Conservation (phyloP, 2,888 invertebrate genomes). For the Papilio gigon region DNA sequence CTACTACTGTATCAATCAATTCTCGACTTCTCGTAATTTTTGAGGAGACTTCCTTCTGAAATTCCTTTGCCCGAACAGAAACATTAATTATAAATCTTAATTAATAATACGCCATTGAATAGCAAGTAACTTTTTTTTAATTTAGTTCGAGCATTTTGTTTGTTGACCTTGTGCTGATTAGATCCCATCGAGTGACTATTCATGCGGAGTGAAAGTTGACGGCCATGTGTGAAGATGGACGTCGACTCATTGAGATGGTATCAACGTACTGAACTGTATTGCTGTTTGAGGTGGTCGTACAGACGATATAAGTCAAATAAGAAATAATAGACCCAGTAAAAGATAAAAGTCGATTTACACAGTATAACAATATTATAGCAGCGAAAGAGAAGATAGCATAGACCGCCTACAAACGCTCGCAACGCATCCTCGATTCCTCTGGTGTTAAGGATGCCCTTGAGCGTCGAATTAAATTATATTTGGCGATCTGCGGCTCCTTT, state of each 20-base stretch:
- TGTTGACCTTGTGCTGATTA: slow-evolving; percentile 53
- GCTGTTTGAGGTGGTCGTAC: neutral
- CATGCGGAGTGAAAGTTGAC: slow-evolving; percentile 54
- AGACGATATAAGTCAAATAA: neutral
- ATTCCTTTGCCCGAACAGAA: slow-evolving; percentile 2
- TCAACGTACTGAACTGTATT: slow-evolving; percentile 1
- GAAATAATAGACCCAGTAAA: neutral
- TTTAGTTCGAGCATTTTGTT: slow-evolving; percentile 46
- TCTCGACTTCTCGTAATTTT: neutral
- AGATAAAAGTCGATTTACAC: too few species aligned
- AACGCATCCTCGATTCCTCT: too few species aligned
- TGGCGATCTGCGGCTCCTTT: too few species aligned
- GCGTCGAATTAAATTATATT: too few species aligned
- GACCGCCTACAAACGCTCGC: too few species aligned
- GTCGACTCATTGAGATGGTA: slow-evolving; percentile 13
- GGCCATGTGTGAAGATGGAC: slow-evolving; percentile 46
- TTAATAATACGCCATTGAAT: slow-evolving; percentile 28
- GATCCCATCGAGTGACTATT: slow-evolving; percentile 44
- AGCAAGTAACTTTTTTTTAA: slow-evolving; percentile 40
- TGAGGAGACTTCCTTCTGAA: neutral
- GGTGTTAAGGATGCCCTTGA: too few species aligned
- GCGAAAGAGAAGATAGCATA: too few species aligned
- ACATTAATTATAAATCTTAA: neutral
- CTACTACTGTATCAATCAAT: too few species aligned
- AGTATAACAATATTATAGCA: too few species aligned